phyloP scores from a whole-genome alignment of 2,113 vertebrate species.

The Rousettus leschenaultii region DNA sequence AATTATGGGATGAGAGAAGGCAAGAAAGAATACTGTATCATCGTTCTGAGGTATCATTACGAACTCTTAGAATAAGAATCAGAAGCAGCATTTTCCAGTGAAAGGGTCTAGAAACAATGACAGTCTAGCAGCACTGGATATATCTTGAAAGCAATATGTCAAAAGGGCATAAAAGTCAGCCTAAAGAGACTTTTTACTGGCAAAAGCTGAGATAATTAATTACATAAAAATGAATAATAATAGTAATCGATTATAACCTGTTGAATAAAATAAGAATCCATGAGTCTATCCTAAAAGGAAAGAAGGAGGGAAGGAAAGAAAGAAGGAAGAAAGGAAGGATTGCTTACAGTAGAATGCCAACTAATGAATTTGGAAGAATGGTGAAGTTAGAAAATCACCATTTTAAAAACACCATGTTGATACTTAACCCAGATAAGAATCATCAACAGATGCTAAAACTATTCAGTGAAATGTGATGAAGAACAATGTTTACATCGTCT shows the following conservation, averaged over 20 bases:
- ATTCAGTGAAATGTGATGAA: not conserved
- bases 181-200: not conserved
- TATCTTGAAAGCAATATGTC: not conserved
- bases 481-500: not conserved
- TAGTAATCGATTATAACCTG: not conserved
- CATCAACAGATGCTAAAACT: not conserved
- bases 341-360: not conserved
- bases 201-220: not conserved
- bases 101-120: not conserved
- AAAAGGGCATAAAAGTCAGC: not conserved
- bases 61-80: not conserved
- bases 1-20: not conserved
- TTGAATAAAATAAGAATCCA: not conserved
- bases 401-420: not conserved
- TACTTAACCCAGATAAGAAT: not conserved
- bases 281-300: not conserved
- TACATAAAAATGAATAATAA: not conserved
- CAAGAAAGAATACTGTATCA: not conserved
- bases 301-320: not conserved
- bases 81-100: not conserved
- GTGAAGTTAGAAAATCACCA: not conserved
- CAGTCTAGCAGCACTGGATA: not conserved
- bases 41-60: not conserved
- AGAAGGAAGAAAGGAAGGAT: not conserved
- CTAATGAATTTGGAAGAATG: not conserved